Evolutionary conservation across 1,140 invertebrate genomes (phyloP).

Genomic region (Zaprionus africanus): DNA sequence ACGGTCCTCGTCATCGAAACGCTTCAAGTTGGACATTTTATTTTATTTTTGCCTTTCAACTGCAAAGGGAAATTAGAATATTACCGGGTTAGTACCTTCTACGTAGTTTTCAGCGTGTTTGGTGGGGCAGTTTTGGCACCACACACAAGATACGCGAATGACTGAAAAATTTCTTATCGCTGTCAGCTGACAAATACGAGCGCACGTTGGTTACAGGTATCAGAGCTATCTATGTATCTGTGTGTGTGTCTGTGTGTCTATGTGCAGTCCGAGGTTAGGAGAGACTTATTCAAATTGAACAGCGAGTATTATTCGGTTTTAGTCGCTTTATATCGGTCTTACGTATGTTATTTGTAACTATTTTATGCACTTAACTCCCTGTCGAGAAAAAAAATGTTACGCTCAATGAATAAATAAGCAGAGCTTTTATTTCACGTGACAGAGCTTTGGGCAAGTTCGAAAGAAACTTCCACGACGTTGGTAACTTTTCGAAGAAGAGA

Average conservation of each 20-base stretch:
- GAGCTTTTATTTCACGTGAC: conserved; percentile 80
- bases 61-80: conserved; percentile 30
- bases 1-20: conserved; percentile 93
- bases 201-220: conserved; percentile 9
- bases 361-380: conserved; percentile 40
- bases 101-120: background rate
- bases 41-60: conserved; percentile 67
- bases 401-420: conserved; percentile 48
- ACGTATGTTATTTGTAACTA: background rate
- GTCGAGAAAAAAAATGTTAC: conserved; percentile 15
- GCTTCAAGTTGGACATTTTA: conserved; percentile 88
- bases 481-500: conserved; percentile 35
- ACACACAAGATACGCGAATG: conserved; percentile 3
- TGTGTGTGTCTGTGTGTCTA: background rate
- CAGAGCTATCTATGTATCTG: background rate
- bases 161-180: conserved; percentile 38
- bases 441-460: conserved; percentile 75
- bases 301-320: background rate
- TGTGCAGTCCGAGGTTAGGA: background rate
- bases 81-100: background rate
- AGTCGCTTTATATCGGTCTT: background rate
- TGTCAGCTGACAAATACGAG: conserved; percentile 48
- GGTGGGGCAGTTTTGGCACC: background rate
- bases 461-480: conserved; percentile 47
- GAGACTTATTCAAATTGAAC: background rate